These are phyloP conservation scores for Scaptodrosophila lebanonensis DNA, from an alignment of 1,140 invertebrate species.

Conservation along the genomic window DNA sequence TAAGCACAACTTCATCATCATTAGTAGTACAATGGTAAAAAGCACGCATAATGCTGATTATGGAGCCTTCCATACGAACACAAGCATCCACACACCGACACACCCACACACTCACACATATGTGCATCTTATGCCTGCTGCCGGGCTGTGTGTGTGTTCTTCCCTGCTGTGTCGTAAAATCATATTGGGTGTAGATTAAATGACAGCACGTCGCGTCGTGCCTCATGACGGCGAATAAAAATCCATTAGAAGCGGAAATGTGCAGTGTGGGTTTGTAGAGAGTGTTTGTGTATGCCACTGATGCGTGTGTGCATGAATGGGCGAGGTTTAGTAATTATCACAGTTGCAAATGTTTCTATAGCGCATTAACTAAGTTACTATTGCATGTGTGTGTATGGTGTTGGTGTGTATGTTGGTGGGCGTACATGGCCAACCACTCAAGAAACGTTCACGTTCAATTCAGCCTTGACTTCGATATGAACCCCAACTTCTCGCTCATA, in stretches of 20 bases:
- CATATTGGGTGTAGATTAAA: constrained; percentile 74
- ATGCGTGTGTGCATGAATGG: constrained; percentile 3
- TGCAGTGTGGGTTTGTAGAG: constrained; percentile 20
- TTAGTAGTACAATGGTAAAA: constrained; percentile 64
- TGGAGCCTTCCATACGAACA: constrained; percentile 68
- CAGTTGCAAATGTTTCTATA: constrained; percentile 59
- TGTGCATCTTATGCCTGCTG: neutral
- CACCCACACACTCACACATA: constrained; percentile 7
- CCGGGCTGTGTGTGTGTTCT: constrained; percentile 23
- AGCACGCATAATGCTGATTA: constrained; percentile 66
- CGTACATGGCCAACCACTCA: constrained; percentile 56
- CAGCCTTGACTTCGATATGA: constrained; percentile 51
- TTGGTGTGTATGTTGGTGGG: constrained; percentile 4
- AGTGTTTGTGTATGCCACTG: neutral
- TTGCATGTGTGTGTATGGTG: neutral
- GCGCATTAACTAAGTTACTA: constrained; percentile 26
- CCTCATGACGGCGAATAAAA: constrained; percentile 51
- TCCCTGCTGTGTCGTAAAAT: constrained; percentile 65
- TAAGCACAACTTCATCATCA: constrained; percentile 73
- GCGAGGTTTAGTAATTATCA: constrained; percentile 59
- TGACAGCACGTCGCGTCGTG: constrained; percentile 53
- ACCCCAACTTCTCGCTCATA: constrained; percentile 9
- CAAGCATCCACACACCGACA: constrained; percentile 31
- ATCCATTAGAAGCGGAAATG: constrained; percentile 66
- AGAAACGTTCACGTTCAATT: constrained; percentile 46